Base-by-base conservation (phyloP, 2,113 vertebrate species). In the Pleuronectes platessa region DNA sequence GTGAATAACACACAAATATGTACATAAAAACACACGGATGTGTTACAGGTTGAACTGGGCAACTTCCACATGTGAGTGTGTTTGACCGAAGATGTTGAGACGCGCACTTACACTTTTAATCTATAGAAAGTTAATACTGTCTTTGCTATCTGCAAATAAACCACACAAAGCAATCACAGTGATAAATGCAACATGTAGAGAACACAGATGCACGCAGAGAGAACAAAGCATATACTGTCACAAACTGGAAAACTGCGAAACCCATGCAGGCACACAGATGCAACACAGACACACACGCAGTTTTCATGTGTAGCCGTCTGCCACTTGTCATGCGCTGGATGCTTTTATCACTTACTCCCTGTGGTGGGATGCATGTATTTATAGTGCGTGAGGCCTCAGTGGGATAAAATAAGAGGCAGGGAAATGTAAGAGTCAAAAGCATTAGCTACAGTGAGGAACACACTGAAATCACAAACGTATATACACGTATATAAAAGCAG, bases 311-410 rank as follows among this genome's bases (percentile, higher is more conserved):
- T 6, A 56, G 53, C 47, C 31, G 49, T 15, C 12, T 42, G 64
- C 42, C 20, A 18, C 64, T 61, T 61, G 27, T 31, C 75, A 74
- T 67, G 71, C 53, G 76, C 35, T 66, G 55, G 45, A 74, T 68
- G 63, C 86, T 88, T 88, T 87, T 83, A 88, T 79, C 66, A 8
- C 18, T 17, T 68, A 54, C 47, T 72, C 76, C 85, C 83, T 56
- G 54, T 2, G 24, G 76, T 15, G 56, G 11, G 5, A 45, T 56
- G 68, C 24, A 42, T 42, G 40, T 79, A 82, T 71, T 84, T 87
- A 80, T 72, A 85, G 76, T 64, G 56, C 68, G 53, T 3, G 59
- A 37, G 40, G 58, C 59, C 71, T 71, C 77, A 54, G 64, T 47
- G 79, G 82, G 78, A 84, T 75, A 58, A 47, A 71, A 81, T 54